Evolutionary conservation across 2,888 invertebrate genomes (phyloP), one percentile per base, ranked within the genome.

Genomic region (Drosophila nr. perissopoda): DNA sequence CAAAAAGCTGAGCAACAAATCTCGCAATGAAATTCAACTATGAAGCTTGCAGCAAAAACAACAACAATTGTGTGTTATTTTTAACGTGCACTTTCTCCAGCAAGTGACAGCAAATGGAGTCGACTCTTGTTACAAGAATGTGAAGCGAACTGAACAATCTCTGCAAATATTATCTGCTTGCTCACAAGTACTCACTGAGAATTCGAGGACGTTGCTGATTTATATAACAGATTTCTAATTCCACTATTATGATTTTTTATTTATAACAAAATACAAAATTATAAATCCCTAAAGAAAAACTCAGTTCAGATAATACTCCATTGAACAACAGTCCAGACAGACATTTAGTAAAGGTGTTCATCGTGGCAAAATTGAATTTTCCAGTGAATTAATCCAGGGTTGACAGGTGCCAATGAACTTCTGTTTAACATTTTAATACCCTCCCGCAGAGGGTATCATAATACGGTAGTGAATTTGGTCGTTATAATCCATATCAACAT

Each of bases 21-120:
- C 69, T 73, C 51, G 31, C 60, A 69, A 64, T 76, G 65, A 69
- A 87, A 87, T 71, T 65, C 73, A 68, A 69, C 73, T 62, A 78
- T 58, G 66, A 61, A 69, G 54, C 63, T 56, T 61, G 21, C n/a
- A 36, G 33, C n/a, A 33, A 52, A 62, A 38, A n/a, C 33, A 70
- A 21, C 45, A 53, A 31, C 31, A 49, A 69, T 6, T 52, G 52
- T 54, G 33, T 33, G 29, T 45, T 72, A 8, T 58, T 57, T 71
- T 45, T 18, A 21, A 49, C n/a, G 21, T 29, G 40, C n/a, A 11
- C 27, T 36, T 62, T 48, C 13, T n/a, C 36, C 21, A 42, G n/a
- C 18, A 62, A 51, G 21, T 57, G 45, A 4, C 45, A 45, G 42
- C 21, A 38, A 42, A 18, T 38, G 16, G 18, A 53, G 34, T 3